A percentile compares a stretch with the other conserved stretches of the same genome.
These are phyloP conservation scores for Cheilinus undulatus DNA, from an alignment of 2,113 vertebrate species.

Conservation along the genomic window DNA sequence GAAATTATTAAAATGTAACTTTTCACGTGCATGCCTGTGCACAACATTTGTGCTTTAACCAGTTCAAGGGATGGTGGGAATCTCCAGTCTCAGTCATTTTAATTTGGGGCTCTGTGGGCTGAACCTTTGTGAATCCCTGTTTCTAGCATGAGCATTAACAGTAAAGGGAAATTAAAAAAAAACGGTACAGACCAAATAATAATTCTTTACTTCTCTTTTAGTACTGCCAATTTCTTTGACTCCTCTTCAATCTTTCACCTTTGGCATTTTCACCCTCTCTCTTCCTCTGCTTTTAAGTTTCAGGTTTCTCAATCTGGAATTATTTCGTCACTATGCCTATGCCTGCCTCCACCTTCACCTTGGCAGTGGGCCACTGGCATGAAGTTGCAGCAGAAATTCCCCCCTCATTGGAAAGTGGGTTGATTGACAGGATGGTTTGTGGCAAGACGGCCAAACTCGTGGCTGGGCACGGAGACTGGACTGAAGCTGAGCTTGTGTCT, in stretches of 20 bases:
- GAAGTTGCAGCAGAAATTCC: conserved; percentile 80
- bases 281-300: conserved; percentile 39
- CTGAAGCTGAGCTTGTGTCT: conserved; percentile 46
- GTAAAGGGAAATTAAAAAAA: too few relatives aligned
- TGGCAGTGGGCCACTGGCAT: conserved; percentile 93
- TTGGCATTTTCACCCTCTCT: conserved; percentile 41
- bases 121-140: too few relatives aligned
- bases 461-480: conserved; percentile 10
- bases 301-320: conserved; percentile 89
- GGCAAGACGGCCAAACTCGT: conserved; percentile 20
- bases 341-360: conserved; percentile 96
- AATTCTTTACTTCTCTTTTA: neutral
- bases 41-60: too few relatives aligned
- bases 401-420: conserved; percentile 31
- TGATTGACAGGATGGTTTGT: conserved; percentile 6
- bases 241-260: conserved; percentile 20
- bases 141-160: too few relatives aligned
- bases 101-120: too few relatives aligned
- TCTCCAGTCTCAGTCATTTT: too few relatives aligned
- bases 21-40: too few relatives aligned
- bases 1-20: too few relatives aligned
- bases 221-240: neutral
- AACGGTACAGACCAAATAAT: too few relatives aligned
- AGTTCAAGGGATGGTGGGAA: too few relatives aligned
- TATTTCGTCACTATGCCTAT: conserved; percentile 97